Evolutionary conservation across 2,888 invertebrate species (phyloP).

Genomic region (Ctenicera cuprea): DNA sequence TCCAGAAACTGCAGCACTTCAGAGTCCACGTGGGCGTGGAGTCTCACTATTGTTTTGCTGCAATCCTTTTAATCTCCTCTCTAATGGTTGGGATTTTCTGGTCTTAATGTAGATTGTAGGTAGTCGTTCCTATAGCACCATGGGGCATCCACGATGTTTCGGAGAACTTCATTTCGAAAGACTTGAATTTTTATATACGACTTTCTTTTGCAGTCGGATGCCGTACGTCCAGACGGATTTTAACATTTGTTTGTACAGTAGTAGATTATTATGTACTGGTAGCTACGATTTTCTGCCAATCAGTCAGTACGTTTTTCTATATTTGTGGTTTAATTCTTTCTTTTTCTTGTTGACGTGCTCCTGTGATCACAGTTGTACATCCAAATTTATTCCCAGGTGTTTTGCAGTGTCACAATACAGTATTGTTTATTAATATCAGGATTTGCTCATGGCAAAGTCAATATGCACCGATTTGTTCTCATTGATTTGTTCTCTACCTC

Average conservation of each 20-base stretch:
- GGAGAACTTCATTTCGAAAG: slow-evolving; percentile 38
- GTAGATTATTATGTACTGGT: slow-evolving; percentile 16
- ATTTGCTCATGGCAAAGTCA: slow-evolving; percentile 3
- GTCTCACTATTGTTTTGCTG: slow-evolving; percentile 26
- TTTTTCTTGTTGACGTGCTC: not conserved
- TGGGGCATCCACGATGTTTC: slow-evolving; percentile 42
- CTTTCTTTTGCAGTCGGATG: slow-evolving; percentile 17
- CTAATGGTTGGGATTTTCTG: slow-evolving; percentile 29
- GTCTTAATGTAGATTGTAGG: too few relatives aligned
- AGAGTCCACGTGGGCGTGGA: slow-evolving; percentile 35
- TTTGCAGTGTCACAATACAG: not conserved
- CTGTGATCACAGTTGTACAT: not conserved
- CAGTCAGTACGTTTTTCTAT: slow-evolving; percentile 16
- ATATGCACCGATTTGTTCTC: slow-evolving; percentile 3
- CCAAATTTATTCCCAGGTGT: not conserved
- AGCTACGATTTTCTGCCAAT: slow-evolving; percentile 10
- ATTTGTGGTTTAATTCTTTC: slow-evolving; percentile 3
- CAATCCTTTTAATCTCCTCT: slow-evolving; percentile 35
- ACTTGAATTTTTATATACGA: slow-evolving; percentile 12
- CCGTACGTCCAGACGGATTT: slow-evolving; percentile 22
- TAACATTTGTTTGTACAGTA: too few relatives aligned
- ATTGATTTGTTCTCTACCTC: not conserved
- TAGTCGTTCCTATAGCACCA: slow-evolving; percentile 42
- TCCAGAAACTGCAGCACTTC: slow-evolving; percentile 39
- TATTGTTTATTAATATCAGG: not conserved